phyloP scores from a whole-genome alignment of 1,140 invertebrate genomes.

The Luehdorfia chinensis region DNA sequence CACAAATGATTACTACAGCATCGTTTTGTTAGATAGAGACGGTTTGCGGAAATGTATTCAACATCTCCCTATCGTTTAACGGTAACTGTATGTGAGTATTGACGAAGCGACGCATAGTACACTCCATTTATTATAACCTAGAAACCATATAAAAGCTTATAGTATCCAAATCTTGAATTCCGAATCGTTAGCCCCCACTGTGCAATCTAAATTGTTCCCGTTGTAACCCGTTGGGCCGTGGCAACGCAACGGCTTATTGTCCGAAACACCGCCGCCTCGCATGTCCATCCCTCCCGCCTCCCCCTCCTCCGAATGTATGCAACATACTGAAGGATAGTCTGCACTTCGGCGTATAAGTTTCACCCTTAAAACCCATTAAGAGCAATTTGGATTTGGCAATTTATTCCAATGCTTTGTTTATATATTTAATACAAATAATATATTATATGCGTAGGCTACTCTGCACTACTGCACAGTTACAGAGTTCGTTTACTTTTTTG shows the following conservation, averaged over 20 bases:
- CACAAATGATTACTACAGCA: too few species aligned
- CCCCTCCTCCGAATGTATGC: constrained; percentile 14
- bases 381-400: constrained; percentile 18
- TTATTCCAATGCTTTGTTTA: constrained; percentile 4
- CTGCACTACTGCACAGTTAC: too few species aligned
- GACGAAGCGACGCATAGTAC: too few species aligned
- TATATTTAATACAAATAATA: neutral
- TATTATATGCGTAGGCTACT: too few species aligned
- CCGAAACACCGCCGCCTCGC: constrained; percentile 38
- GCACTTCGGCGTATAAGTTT: constrained; percentile 37
- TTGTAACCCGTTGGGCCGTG: constrained; percentile 10
- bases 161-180: constrained; percentile 1
- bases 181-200: neutral
- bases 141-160: constrained; percentile 5
- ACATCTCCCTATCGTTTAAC: too few species aligned
- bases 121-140: too few species aligned
- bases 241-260: constrained; percentile 43
- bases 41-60: too few species aligned
- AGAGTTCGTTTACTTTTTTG: too few species aligned
- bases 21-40: too few species aligned
- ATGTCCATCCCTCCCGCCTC: constrained; percentile 8
- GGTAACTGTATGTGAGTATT: too few species aligned
- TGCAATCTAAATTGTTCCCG: constrained; percentile 16
- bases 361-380: constrained; percentile 29
- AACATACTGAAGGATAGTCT: constrained; percentile 42